A percentile compares a stretch with the other conserved stretches of the same genome.
These are phyloP conservation scores for Strix occidentalis DNA, from an alignment of 2,797 vertebrate species.

Conservation along the genomic window DNA sequence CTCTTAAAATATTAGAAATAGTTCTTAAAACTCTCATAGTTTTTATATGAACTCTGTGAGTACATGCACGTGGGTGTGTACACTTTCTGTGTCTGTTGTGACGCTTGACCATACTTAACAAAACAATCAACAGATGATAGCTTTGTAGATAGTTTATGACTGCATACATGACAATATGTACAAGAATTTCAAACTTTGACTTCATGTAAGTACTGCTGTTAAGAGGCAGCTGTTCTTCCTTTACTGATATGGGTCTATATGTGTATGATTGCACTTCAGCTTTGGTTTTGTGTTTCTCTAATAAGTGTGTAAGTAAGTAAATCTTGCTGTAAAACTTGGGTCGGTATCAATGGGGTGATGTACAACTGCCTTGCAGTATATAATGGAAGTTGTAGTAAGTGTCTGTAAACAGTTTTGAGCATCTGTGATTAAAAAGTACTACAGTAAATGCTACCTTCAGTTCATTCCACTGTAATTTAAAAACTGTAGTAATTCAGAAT, in stretches of 20 bases:
- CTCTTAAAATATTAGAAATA: not conserved
- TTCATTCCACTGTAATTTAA: not conserved
- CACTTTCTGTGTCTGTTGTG: not conserved
- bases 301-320: not conserved
- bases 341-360: not conserved
- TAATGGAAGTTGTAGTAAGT: not conserved
- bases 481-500: not conserved
- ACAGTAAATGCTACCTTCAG: not conserved
- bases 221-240: not conserved
- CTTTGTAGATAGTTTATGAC: not conserved
- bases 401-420: not conserved
- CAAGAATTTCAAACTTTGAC: not conserved
- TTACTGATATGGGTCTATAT: fast-evolving
- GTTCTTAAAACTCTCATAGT: not conserved
- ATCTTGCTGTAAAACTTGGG: not conserved
- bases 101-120: not conserved
- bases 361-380: not conserved
- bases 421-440: not conserved
- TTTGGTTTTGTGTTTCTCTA: not conserved
- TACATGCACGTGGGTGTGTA: fast-evolving
- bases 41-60: not conserved
- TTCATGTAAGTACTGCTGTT: not conserved
- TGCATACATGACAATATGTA: not conserved
- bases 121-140: not conserved
- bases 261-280: not conserved